Evolutionary conservation across 2,888 invertebrate species (phyloP), one percentile per base, ranked within the genome.

Genomic region (Mimachlamys varia): DNA sequence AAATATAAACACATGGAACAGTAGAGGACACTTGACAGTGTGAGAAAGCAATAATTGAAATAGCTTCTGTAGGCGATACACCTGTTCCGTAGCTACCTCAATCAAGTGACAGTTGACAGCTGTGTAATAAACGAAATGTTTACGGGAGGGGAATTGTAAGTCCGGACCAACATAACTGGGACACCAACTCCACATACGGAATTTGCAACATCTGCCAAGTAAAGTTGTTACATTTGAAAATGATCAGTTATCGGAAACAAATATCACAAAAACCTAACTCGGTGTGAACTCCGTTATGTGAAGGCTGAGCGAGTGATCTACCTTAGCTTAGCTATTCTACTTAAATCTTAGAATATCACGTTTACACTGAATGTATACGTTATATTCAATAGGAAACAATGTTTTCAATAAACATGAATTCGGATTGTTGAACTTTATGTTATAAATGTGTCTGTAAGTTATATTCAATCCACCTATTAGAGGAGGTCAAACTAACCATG

Each of bases 1-100:
- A 76, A 76, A 76, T 76, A 27, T 27, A 76, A 33, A 76, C 33
- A 33, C 76, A 76, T 76, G 76, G 76, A 22, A 7, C 33, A 76
- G 33, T 76, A 76, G 76, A 76, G 76, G 33, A 12, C 76, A 76
- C 76, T 76, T 33, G 76, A 76, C 76, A 76, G 76, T 76, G 33
- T 76, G 76, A 76, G 76, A 76, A 76, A 76, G 76, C 76, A 76
- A 33, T 76, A 76, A 76, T 76, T 76, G 76, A 76, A 33, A 76
- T 76, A 33, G 76, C 76, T 76, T 33, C 76, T 22, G 76, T 76
- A 1, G 27, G 33, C 76, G 12, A 12, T 27, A 76, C 76, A 76
- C 76, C 76, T 76, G 76, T 76, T 33, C 33, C 15, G 13, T 33
- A 5, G 0, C 33, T 76, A 76, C 76, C 76, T 33, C 33, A 33